These are phyloP conservation scores for Noturus placidus DNA, from an alignment of 2,113 vertebrate genomes.

Conservation along the genomic window DNA sequence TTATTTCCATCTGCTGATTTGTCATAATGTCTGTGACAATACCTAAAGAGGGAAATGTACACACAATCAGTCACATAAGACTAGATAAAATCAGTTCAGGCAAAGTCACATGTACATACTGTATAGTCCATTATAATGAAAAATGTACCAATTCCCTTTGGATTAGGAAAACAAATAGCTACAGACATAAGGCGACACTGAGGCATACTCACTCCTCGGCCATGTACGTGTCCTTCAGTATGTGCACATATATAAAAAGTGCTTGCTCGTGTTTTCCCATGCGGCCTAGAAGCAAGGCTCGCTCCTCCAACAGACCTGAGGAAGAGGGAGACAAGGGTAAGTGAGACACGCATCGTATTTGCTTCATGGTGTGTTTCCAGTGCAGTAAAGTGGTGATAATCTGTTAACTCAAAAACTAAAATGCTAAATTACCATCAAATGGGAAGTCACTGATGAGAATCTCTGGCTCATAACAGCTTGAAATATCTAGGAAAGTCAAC, in stretches of 20 bases:
- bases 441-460: constrained; percentile 95
- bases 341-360: background rate
- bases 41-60: constrained; percentile 69
- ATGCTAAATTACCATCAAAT: constrained; percentile 83
- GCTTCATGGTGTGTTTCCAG: background rate
- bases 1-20: constrained; percentile 83
- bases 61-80: background rate
- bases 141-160: background rate
- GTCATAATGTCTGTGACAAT: constrained; percentile 91
- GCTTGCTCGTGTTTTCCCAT: constrained; percentile 99
- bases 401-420: background rate
- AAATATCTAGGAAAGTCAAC: constrained; percentile 86
- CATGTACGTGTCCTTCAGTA: constrained; percentile 89
- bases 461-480: constrained; percentile 85
- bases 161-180: constrained; percentile 78
- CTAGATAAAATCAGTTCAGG: background rate
- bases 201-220: constrained; percentile 84
- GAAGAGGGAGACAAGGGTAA: constrained; percentile 12
- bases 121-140: background rate
- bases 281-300: constrained; percentile 89
- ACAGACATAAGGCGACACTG: constrained; percentile 10
- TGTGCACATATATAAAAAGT: constrained; percentile 95
- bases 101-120: background rate
- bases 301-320: constrained; percentile 90
- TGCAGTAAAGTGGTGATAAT: background rate